Percentiles rank a stretch among this genome's conserved stretches.
Conservation (phyloP, 2,888 invertebrate species). For the Drosophila emarginata region DNA sequence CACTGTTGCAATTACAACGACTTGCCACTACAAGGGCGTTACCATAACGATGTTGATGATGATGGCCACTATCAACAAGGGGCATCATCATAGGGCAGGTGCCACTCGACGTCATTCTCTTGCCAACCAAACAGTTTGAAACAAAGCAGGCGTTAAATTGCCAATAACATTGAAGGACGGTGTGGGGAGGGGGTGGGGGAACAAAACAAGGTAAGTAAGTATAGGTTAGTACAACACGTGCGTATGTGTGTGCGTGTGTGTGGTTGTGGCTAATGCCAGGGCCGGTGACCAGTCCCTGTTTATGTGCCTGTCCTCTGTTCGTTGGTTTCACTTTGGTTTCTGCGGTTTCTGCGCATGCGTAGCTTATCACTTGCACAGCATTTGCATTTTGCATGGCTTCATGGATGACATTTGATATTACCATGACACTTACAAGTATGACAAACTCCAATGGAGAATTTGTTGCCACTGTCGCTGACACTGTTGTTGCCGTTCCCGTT, state of each 20-base stretch:
- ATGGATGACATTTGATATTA: constrained; percentile 53
- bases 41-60: constrained; percentile 26
- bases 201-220: not conserved
- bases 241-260: not conserved
- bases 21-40: constrained; percentile 23
- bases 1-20: constrained; percentile 5
- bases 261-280: too few relatives aligned
- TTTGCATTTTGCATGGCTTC: constrained; percentile 59
- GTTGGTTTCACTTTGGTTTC: constrained; percentile 17
- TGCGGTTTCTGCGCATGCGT: constrained; percentile 69
- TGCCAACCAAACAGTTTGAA: constrained; percentile 13
- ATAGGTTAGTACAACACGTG: constrained; percentile 13
- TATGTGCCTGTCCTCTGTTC: too few relatives aligned
- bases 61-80: constrained; percentile 11
- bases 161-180: constrained; percentile 25
- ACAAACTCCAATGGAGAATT: constrained; percentile 18
- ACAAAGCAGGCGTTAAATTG: constrained; percentile 68
- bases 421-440: constrained; percentile 28
- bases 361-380: constrained; percentile 46
- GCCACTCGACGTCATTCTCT: not conserved
- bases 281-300: too few relatives aligned
- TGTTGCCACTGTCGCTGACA: constrained; percentile 13
- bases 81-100: not conserved
- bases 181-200: not conserved
- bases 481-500: constrained; percentile 38